Base-by-base conservation (phyloP, 2,113 vertebrate species). In the Syrrhaptes paradoxus region DNA sequence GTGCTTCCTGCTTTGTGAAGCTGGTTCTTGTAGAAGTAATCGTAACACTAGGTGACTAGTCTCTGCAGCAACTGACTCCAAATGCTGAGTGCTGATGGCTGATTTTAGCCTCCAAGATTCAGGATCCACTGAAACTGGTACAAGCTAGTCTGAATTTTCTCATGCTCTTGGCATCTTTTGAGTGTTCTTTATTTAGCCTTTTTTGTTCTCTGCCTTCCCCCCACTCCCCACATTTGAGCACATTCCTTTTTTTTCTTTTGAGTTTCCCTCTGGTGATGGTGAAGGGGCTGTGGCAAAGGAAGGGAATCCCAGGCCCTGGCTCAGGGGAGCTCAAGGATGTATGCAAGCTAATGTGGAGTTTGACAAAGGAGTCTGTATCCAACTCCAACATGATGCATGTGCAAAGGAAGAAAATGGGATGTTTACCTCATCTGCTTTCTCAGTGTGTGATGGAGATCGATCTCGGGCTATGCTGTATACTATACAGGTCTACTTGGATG, bases 311-410 rank as follows among this genome's bases (percentile, higher is more conserved):
- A 80, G 54, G 59, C 65, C 32, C 29, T 81, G 48, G 7, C 57
- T 54, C 0, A 0, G 22, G 43, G 55, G 15, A 28, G 21, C 49
- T 80, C 36, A 17, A 17, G 24, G 19, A 15, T 43, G 2, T 26
- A 6, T 76, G 41, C 59, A 74, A 73, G 49, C 19, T 70, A 34
- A 32, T 52, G 41, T 34, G 19, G 28, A 87, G 66, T 63, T 91
- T 71, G 38, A 71, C 70, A 82, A 51, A 82, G 52, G 52, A 71
- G 13, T n/a, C 51, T 41, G 24, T 54, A 16, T 86, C 74, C 34
- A 38, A 9, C 34, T 77, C 66, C 28, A 51, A 15, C 34, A 34
- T 58, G 49, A 3, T 46, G 34, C 2, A 0, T 59, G 31, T 70
- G n/a, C 51, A 41, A 62, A 62, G 76, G n/a, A 83, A 65, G 32